These are phyloP conservation scores for Sus cebifrons DNA, from an alignment of 2,797 vertebrate genomes.

Conservation along the genomic window DNA sequence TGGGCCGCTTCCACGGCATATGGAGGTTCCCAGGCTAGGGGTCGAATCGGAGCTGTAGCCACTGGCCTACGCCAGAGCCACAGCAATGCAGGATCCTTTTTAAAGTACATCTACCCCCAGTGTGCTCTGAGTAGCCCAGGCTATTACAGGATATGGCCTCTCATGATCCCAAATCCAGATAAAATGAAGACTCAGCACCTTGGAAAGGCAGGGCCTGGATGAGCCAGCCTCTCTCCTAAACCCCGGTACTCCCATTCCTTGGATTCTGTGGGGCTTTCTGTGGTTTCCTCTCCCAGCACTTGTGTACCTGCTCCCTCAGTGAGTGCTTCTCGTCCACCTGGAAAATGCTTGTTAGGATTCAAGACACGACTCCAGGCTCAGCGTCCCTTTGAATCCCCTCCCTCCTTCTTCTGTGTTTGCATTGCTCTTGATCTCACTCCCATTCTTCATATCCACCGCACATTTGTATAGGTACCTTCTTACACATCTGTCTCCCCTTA, in stretches of 20 bases:
- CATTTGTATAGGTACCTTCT: neutral
- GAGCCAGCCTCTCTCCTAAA: neutral
- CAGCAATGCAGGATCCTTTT: too few species aligned
- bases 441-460: neutral
- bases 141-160: neutral
- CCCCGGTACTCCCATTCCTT: too few species aligned
- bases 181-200: neutral
- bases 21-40: too few species aligned
- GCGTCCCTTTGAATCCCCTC: neutral
- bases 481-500: fast-evolving
- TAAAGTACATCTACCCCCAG: neutral
- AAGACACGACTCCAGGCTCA: neutral
- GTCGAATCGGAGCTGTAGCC: too few species aligned
- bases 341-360: neutral
- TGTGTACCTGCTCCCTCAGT: neutral
- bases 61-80: too few species aligned
- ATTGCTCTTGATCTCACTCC: too few species aligned
- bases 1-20: too few species aligned
- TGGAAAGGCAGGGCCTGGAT: neutral
- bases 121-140: neutral
- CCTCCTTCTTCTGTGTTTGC: neutral
- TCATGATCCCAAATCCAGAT: neutral
- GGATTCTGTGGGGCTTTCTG: neutral
- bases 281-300: too few species aligned
- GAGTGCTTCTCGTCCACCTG: neutral